Evolutionary conservation across 1,140 invertebrate genomes (phyloP), one percentile per base, ranked within the genome.

Genomic region (Eurosta solidaginis): DNA sequence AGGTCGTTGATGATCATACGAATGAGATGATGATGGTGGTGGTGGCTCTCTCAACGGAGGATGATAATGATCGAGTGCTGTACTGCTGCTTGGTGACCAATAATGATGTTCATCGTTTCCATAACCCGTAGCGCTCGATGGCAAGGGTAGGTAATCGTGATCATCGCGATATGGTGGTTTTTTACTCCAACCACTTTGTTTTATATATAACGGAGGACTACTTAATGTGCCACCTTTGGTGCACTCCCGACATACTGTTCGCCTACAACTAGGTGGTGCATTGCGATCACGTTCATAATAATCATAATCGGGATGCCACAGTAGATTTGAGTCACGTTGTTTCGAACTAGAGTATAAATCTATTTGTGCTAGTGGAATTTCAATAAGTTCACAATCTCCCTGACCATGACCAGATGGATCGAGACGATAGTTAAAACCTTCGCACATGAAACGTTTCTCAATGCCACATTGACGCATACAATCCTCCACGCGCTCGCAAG

Each of bases 351-450:
- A 86, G 76, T 87, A 88, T 2, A 92, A 79, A 80, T 94, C 92
- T 83, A 94, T 90, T 47, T 91, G 90, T 80, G 91, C 87, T 27
- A 93, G 89, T 0, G 93, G 92, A 54, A 92, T 89, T 3, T 93
- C 91, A 44, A 93, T 91, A 73, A 95, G 83, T 88, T 95, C 93
- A 82, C 94, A 95, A 3, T 93, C 91, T 2, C 92, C 92, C 85
- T 91, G 90, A 4, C 91, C 91, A 52, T 91, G 88, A 81, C 91
- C 91, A 0, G 89, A 89, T 2, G 90, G 89, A 83, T 92, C 92
- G 81, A 92, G 85, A 79, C 92, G 91, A 84, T 94, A 95, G 88
- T 95, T 95, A 83, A 95, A 96, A 78, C 94, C 94, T 88, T 94
- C 93, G 83, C 94, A 96, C 78, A 89, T 90, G 84, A 95, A 95